These are phyloP conservation scores for Balearica regulorum DNA, from an alignment of 2,797 vertebrate species.

Conservation along the genomic window DNA sequence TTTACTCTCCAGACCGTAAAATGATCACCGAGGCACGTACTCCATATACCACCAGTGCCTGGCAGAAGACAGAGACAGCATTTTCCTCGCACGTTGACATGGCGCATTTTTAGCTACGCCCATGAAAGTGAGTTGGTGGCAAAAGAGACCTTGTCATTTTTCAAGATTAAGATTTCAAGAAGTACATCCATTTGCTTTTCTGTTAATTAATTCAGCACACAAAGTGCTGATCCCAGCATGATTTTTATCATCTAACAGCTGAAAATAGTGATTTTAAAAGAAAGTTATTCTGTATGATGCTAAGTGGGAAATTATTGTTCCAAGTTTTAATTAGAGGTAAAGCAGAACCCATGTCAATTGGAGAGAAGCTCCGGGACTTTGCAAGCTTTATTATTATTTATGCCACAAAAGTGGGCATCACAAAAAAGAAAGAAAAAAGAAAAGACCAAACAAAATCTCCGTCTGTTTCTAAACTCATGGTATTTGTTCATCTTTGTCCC, in stretches of 20 bases:
- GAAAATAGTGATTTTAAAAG: neutral
- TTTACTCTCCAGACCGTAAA: neutral
- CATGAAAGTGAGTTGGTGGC: neutral
- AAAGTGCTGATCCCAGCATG: neutral
- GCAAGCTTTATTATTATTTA: neutral
- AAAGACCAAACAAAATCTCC: slow-evolving; percentile 14
- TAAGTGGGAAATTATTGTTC: neutral
- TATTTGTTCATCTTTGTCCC: neutral
- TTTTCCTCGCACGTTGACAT: neutral
- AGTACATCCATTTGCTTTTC: neutral
- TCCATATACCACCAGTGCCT: neutral
- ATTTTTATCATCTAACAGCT: neutral
- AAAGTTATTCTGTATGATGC: neutral
- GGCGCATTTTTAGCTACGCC: neutral
- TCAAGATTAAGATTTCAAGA: neutral
- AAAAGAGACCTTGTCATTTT: neutral
- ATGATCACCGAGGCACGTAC: neutral
- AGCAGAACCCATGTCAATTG: neutral
- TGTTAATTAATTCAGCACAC: neutral
- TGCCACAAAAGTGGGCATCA: neutral
- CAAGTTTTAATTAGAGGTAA: slow-evolving; percentile 37
- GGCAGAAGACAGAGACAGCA: neutral
- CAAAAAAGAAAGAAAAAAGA: neutral
- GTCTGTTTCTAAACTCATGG: neutral
- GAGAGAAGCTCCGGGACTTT: neutral